Evolutionary conservation across 1,140 invertebrate genomes (phyloP).

Genomic region (Zaprionus lachaisei): DNA sequence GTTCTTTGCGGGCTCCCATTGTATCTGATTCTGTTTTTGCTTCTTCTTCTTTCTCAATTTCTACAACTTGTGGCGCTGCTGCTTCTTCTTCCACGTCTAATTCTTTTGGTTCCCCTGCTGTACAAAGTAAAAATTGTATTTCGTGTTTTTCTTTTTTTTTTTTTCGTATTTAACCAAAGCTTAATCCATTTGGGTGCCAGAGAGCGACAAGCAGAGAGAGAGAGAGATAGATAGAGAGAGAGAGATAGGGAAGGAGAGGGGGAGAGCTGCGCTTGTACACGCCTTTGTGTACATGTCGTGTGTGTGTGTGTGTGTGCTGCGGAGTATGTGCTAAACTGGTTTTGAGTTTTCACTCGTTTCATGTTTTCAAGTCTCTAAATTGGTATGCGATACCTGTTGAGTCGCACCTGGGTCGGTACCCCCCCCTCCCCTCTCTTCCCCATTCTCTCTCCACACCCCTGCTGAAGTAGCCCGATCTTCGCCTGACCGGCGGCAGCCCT

Average conservation of each 20-base stretch:
- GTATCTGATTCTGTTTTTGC: slow-evolving; percentile 17
- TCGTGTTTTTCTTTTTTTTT: slow-evolving; percentile 13
- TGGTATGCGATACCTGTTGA: slow-evolving; percentile 69
- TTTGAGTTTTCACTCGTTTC: slow-evolving; percentile 81
- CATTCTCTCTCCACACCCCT: background rate
- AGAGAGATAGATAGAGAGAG: background rate
- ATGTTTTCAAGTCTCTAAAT: slow-evolving; percentile 75
- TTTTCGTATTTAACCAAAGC: slow-evolving; percentile 26
- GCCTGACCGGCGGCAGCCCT: slow-evolving; percentile 33
- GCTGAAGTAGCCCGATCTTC: background rate
- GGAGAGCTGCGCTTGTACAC: slow-evolving; percentile 26
- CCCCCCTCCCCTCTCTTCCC: background rate
- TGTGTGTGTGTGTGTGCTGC: slow-evolving; percentile 5
- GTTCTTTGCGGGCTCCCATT: slow-evolving; percentile 14
- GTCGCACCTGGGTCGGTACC: slow-evolving; percentile 29
- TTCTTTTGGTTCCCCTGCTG: slow-evolving; percentile 36
- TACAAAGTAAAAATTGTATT: slow-evolving; percentile 43
- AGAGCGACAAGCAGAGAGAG: background rate
- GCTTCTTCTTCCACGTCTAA: background rate
- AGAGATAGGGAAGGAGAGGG: background rate
- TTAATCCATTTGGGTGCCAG: slow-evolving; percentile 29
- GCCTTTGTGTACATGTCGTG: slow-evolving; percentile 15
- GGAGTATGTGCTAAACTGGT: slow-evolving; percentile 51
- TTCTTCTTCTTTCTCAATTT: slow-evolving; percentile 8
- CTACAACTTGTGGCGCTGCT: background rate